Base-by-base conservation (phyloP, 1,140 invertebrate genomes). In the Ephestia elutella region DNA sequence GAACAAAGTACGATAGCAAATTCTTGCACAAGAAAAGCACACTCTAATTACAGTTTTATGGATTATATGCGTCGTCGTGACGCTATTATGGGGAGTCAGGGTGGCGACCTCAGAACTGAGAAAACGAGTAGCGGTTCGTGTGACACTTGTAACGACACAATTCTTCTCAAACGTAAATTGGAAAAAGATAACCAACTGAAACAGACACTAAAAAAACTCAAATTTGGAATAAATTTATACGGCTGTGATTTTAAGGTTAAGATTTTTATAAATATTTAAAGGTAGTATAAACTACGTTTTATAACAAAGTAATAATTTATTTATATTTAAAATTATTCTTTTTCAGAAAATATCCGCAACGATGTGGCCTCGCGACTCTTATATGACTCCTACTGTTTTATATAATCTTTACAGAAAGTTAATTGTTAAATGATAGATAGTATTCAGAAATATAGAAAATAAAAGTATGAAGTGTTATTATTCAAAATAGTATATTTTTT, bases 231-330 rank as follows among this genome's bases (percentile, higher is more conserved):
- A 15, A 82, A 87, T 56, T 55, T 89, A 28, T 89, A 87, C 44
- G 87, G 86, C 17, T 89, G 87, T 54, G 76, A 89, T 65, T 89
- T 89, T 61, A 86, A 86, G 82, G 86, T 84, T 61, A 54, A 17
- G 38, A 32, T 32, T 32, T 8, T 32, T 1, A 32, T 32, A 8
- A 32, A 32, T 10, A 32, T 28, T 5, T 3, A 11, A 32, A 32
- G n/a, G 32, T n/a, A 15, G 5, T 38, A 10, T 20, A n/a, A n/a
- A n/a, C n/a, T n/a, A 55, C 5, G 17, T 19, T 20, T 32, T 17
- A 28, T 49, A 57, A 18, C 15, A 56, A 25, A 55, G 2, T 18
- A 38, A 28, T 35, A 25, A 55, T 19, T 18, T 18, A 32, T 55
- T 49, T 13, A 11, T 44, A 49, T 32, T 10, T 28, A 8, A 10